Percentiles rank a stretch among this genome's conserved stretches.
These are phyloP conservation scores for Heterochromis multidens DNA, from an alignment of 2,113 vertebrate genomes.

Conservation along the genomic window DNA sequence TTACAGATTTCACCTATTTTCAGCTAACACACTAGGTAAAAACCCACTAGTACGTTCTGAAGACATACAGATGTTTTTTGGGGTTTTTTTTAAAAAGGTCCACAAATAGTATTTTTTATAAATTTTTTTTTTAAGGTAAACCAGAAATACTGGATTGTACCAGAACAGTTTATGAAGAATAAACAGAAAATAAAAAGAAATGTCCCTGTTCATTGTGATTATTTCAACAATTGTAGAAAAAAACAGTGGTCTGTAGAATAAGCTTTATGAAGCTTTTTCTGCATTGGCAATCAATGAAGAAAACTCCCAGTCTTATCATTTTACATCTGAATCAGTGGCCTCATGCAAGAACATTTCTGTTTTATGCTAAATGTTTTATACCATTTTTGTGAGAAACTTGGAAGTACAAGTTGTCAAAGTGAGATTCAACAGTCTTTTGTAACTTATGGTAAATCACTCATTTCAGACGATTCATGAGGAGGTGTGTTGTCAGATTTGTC, in stretches of 20 bases:
- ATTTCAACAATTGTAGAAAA: background rate
- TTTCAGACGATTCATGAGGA: background rate
- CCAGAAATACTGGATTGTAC: background rate
- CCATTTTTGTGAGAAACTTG: background rate
- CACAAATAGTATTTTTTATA: too few species aligned
- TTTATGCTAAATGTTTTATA: background rate
- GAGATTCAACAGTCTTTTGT: background rate
- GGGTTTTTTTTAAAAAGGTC: too few species aligned
- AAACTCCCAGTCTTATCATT: background rate
- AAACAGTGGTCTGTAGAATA: too few species aligned
- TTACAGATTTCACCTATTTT: background rate
- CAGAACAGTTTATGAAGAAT: background rate
- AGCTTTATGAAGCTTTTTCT: background rate
- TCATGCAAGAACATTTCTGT: background rate
- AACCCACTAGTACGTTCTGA: too few species aligned
- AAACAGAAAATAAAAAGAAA: background rate
- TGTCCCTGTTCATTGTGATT: background rate
- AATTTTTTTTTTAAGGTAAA: background rate
- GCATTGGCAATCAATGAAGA: background rate
- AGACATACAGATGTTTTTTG: too few species aligned
- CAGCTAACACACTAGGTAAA: too few species aligned
- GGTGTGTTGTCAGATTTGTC: background rate
- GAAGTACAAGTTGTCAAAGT: background rate
- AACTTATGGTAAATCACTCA: background rate
- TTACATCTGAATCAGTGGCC: background rate